A percentile compares a stretch with the other conserved stretches of the same genome.
Evolutionary conservation across 2,797 vertebrate genomes (phyloP).

Genomic region (Paramormyrops hopkinsi): DNA sequence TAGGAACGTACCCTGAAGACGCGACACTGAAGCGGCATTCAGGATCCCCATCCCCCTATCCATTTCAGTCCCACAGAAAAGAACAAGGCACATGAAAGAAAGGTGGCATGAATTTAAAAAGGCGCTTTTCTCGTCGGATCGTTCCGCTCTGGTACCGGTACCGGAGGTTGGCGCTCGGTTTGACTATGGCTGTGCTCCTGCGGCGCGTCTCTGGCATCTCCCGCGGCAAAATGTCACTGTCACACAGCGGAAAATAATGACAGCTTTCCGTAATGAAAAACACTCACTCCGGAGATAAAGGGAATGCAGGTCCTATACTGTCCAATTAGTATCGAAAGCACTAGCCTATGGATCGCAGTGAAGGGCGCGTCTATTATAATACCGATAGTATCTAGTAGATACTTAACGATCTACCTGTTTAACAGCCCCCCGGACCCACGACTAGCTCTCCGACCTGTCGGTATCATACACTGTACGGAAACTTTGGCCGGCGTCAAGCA

Average conservation of each 20-base stretch:
- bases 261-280: not conserved
- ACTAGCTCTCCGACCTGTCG: not conserved
- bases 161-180: not conserved
- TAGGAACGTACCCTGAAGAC: conserved; percentile 45
- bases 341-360: not conserved
- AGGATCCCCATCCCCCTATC: conserved; percentile 12
- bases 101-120: not conserved
- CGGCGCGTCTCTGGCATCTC: not conserved
- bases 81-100: not conserved
- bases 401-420: not conserved
- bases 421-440: not conserved
- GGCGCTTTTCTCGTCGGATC: not conserved
- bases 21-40: conserved; percentile 22
- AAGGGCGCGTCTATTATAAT: not conserved
- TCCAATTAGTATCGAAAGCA: not conserved
- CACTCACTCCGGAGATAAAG: not conserved
- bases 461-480: not conserved
- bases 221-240: not conserved
- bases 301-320: not conserved
- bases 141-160: not conserved
- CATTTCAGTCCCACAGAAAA: conserved; percentile 15
- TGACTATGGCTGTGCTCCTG: not conserved
- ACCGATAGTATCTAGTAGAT: not conserved
- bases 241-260: not conserved
- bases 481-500: not conserved